phyloP scores from a whole-genome alignment of 1,140 invertebrate species.

The silkworm (Bombyx mori) region DNA sequence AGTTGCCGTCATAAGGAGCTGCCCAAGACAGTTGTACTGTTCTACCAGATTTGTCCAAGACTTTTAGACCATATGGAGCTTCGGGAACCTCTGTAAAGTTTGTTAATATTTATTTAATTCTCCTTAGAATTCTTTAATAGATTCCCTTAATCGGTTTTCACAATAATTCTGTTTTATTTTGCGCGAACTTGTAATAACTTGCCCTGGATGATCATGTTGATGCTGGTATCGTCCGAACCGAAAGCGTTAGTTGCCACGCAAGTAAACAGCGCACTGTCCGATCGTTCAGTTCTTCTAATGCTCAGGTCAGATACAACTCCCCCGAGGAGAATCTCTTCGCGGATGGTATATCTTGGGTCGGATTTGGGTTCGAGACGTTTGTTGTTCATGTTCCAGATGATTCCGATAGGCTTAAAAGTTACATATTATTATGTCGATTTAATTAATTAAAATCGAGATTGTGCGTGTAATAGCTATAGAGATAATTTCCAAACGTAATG shows the following conservation, averaged over 20 bases:
- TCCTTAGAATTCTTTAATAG: too few species aligned
- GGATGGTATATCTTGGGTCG: conserved; percentile 90
- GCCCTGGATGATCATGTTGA: conserved; percentile 96
- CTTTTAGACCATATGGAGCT: conserved; percentile 90
- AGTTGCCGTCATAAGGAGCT: conserved; percentile 95
- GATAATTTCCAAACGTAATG: neutral
- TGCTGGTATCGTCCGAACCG: conserved; percentile 95
- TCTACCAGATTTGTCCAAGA: conserved; percentile 91
- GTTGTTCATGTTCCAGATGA: conserved; percentile 96
- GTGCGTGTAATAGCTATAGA: too few species aligned
- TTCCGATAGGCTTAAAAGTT: conserved; percentile 82
- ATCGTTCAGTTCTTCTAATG: conserved; percentile 89
- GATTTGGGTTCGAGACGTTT: conserved; percentile 90
- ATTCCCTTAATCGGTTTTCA: too few species aligned
- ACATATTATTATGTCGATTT: neutral
- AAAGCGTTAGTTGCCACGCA: conserved; percentile 96
- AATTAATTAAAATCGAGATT: too few species aligned
- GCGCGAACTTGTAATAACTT: conserved; percentile 10
- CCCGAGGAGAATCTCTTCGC: conserved; percentile 89
- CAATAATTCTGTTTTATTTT: neutral
- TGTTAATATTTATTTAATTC: too few species aligned
- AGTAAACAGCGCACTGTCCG: conserved; percentile 93
- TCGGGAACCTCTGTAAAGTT: conserved; percentile 87
- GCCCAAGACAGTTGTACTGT: conserved; percentile 93
- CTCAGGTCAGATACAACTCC: conserved; percentile 91